Conservation (phyloP, 1,140 invertebrate genomes). For the Conus betulinus region DNA sequence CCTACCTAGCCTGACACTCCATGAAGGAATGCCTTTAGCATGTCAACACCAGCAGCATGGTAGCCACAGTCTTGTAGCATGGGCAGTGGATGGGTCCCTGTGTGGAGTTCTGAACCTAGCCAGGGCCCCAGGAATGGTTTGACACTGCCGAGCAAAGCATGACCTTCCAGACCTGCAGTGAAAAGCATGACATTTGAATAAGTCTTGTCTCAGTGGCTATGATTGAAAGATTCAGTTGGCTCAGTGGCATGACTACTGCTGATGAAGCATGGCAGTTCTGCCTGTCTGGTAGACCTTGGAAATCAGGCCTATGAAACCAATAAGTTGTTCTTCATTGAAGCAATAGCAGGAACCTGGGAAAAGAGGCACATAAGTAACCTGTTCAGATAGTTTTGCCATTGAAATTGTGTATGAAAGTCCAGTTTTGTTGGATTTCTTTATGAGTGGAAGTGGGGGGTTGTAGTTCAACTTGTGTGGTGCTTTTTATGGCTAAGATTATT, state of each 20-base stretch:
- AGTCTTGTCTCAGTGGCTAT: not conserved
- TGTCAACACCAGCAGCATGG: not conserved
- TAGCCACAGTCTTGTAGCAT: not conserved
- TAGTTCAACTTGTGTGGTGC: no score
- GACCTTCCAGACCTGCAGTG: not conserved
- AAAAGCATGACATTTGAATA: not conserved
- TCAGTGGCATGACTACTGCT: not conserved
- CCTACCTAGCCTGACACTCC: not conserved
- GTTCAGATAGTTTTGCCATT: no score
- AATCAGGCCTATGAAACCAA: no score
- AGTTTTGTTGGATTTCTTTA: no score
- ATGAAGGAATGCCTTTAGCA: not conserved
- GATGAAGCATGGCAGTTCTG: not conserved
- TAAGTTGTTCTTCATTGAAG: no score
- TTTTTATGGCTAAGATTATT: no score
- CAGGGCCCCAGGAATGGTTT: not conserved
- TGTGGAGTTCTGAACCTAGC: not conserved
- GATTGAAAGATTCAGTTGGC: not conserved
- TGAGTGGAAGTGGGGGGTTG: no score
- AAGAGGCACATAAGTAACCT: no score
- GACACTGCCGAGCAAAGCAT: not conserved
- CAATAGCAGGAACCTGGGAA: no score
- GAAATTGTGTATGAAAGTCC: no score
- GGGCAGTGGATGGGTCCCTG: not conserved
- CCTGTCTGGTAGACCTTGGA: no score